A percentile compares a stretch with the other conserved stretches of the same genome.
These are phyloP conservation scores for Amphipyra berbera DNA, from an alignment of 2,888 invertebrate genomes.

Conservation along the genomic window DNA sequence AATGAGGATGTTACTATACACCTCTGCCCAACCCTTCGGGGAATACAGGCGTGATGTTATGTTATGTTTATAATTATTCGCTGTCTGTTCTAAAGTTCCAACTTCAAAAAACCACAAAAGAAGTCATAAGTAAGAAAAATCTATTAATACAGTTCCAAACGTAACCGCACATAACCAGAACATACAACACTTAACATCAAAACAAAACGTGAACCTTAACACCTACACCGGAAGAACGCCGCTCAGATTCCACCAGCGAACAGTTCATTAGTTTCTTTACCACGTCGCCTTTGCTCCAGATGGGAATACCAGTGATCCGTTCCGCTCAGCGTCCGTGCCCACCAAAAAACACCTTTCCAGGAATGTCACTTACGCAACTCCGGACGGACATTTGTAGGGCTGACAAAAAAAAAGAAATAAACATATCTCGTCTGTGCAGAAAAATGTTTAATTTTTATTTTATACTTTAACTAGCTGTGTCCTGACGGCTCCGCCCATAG, in stretches of 20 bases:
- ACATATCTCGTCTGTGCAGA: not conserved
- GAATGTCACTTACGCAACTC: slow-evolving; percentile 83
- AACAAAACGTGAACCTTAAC: slow-evolving; percentile 33
- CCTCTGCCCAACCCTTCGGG: too few relatives aligned
- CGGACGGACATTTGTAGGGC: slow-evolving; percentile 40
- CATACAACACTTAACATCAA: not conserved
- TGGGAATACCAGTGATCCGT: slow-evolving; percentile 76
- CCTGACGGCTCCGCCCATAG: too few relatives aligned
- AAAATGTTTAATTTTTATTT: not conserved
- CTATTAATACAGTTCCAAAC: too few relatives aligned
- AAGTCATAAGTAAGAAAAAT: too few relatives aligned
- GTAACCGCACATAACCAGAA: too few relatives aligned
- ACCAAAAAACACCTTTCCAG: slow-evolving; percentile 80
- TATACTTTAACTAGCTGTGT: too few relatives aligned
- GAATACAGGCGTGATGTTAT: too few relatives aligned
- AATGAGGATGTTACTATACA: too few relatives aligned
- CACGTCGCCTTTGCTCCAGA: slow-evolving; percentile 57
- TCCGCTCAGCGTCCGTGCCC: slow-evolving; percentile 70
- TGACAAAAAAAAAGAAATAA: slow-evolving; percentile 11
- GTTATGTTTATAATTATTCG: too few relatives aligned
- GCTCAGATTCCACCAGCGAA: slow-evolving; percentile 60
- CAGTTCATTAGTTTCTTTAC: slow-evolving; percentile 74
- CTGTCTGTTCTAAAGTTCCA: too few relatives aligned
- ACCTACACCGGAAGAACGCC: slow-evolving; percentile 56
- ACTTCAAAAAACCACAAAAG: too few relatives aligned